Evolutionary conservation across 2,113 vertebrate species (phyloP), one percentile per base, ranked within the genome.

Genomic region (Oryzias javanicus): DNA sequence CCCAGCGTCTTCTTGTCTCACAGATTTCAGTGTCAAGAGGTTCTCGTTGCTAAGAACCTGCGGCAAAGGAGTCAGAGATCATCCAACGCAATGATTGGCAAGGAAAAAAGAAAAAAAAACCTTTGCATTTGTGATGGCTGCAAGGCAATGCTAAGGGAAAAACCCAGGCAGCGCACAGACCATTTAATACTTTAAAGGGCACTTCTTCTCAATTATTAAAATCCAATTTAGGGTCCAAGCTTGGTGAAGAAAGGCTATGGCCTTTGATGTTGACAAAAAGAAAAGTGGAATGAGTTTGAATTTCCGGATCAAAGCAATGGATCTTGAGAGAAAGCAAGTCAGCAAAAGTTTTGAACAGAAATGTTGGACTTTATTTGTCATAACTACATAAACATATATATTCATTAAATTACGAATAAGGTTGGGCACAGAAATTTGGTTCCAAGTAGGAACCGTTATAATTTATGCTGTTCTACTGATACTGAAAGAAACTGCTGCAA

Each of bases 1-100:
- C 78, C 97, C 97, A 0, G 97, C 97, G 1, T 99, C 97, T 64
- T 98, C 97, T 75, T 99, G 97, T 17, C 94, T 92, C 25, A 99
- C 97, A 0, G 94, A 92, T 84, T 95, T 97, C 64, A 99, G 90
- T 0, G 92, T 94, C 86, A 99, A 84, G 58, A 94, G 94, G 88
- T 98, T 98, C 58, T 98, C 94, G 0, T 99, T 99, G 91, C 97
- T 99, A 60, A 99, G 91, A 62, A 99, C 97, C 97, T 99, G 84
- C 10, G 7, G 62, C 19, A 59, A 74, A 79, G 49, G 22, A 59
- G 60, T 63, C 63, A 73, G 46, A 74, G 71, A 69, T 81, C 72
- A 87, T 60, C 54, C 72, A 66, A 70, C 24, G 72, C 67, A 74
- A 49, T 48, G 60, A 68, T 44, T 67, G 35, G 10, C 35, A 35